These are phyloP conservation scores for Oncorhynchus gorbuscha DNA, from an alignment of 2,113 vertebrate genomes.

Conservation along the genomic window DNA sequence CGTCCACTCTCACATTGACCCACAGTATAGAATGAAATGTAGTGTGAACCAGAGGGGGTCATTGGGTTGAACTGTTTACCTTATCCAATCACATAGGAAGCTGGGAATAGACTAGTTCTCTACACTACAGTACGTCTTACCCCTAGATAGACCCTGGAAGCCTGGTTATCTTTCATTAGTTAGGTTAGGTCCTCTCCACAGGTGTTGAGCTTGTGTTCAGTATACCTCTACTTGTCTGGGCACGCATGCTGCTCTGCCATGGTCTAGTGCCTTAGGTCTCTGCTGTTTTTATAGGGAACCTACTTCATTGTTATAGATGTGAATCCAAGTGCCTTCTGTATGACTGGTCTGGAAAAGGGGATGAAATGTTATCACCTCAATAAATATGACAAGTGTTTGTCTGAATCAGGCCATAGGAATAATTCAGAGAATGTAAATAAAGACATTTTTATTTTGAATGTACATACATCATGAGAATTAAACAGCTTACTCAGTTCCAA, in stretches of 20 bases:
- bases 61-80: no score
- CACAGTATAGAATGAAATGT: no score
- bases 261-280: background rate
- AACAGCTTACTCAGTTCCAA: background rate
- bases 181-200: background rate
- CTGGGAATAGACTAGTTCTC: no score
- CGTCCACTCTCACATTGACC: no score
- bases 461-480: conserved; percentile 37
- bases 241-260: background rate
- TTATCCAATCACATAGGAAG: no score
- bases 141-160: no score
- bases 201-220: background rate
- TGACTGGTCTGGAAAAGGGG: background rate
- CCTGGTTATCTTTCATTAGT: no score
- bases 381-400: background rate
- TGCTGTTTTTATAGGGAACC: background rate
- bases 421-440: background rate
- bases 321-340: conserved; percentile 4
- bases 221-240: background rate
- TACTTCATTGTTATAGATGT: background rate
- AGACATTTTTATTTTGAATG: conserved; percentile 43
- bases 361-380: background rate
- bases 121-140: no score
- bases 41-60: no score
- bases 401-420: background rate